A percentile compares a stretch with the other conserved stretches of the same genome.
Evolutionary conservation across 2,888 invertebrate species (phyloP).

Genomic region (Gryllus longicercus): DNA sequence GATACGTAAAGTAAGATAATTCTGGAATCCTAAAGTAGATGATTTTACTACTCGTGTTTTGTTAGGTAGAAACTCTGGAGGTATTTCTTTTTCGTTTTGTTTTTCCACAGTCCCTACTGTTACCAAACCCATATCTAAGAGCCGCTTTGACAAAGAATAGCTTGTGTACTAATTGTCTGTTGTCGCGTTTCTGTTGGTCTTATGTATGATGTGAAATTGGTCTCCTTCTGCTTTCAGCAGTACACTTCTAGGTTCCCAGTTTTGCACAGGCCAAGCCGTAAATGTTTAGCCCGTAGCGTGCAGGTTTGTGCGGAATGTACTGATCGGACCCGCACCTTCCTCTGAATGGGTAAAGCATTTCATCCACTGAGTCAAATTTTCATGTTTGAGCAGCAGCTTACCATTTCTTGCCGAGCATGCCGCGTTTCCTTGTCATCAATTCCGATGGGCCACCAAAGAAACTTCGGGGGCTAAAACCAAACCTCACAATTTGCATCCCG

Average conservation of each 20-base stretch:
- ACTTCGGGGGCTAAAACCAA: slow-evolving; percentile 31
- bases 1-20: not conserved
- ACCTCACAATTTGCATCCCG: slow-evolving; percentile 28
- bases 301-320: slow-evolving; percentile 33
- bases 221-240: slow-evolving; percentile 34
- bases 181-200: slow-evolving; percentile 36
- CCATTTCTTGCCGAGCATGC: not conserved
- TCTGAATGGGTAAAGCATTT: slow-evolving; percentile 37
- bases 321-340: slow-evolving; percentile 35
- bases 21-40: slow-evolving; percentile 10
- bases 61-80: slow-evolving; percentile 24
- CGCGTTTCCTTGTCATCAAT: slow-evolving; percentile 34
- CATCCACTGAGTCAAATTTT: slow-evolving; percentile 36
- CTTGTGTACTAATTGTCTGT: slow-evolving; percentile 25
- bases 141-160: not conserved
- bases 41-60: not conserved
- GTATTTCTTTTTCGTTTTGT: not conserved
- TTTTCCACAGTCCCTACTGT: not conserved
- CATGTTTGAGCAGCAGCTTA: slow-evolving; percentile 32
- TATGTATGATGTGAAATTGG: slow-evolving; percentile 33
- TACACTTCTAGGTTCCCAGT: slow-evolving; percentile 37
- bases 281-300: slow-evolving; percentile 30
- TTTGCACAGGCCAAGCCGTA: slow-evolving; percentile 37
- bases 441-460: slow-evolving; percentile 30
- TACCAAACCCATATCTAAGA: not conserved